Base-by-base conservation (phyloP, 2,888 invertebrate genomes). In the Elegia similella region DNA sequence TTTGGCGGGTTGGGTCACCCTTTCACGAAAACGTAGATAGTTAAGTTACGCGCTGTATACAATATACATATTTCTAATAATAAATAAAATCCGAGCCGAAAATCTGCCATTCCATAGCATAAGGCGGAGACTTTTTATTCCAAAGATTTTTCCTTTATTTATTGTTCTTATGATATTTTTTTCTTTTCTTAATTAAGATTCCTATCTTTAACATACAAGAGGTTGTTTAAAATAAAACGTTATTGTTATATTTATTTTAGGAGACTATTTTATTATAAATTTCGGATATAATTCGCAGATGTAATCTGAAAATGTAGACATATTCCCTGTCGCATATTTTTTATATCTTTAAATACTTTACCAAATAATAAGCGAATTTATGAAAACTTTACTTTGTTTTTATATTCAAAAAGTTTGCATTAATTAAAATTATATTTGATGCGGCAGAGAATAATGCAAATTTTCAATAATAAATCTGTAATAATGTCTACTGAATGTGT, bases 401-500 rank as follows among this genome's bases (percentile, higher is more conserved):
- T 38, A 38, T 38, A 34, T 38, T 38, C 0, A 38, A 38, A 32
- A 32, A 32, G 7, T 32, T 8, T 32, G 7, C 32, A 32, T 32
- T 2, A 32, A 8, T 32, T 32, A 13, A 42, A 55, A 42, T 13
- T 42, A 30, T 10, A 38, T 34, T 34, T 42, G 2, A 56, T 42
- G 34, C 50, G 10, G 48, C 12, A 38, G 46, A n/a, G 53, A 57
- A 55, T 46, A 56, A 52, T 52, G 38, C 17, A 10, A 44, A 16
- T 55, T 47, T 46, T 55, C 16, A 47, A 42, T 46, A 44, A 43
- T 52, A 59, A 57, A 42, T 57, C 62, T 61, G 59, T 62, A 61
- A 56, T 59, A 62, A 58, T 56, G 57, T 43, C 57, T 61, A 57
- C 58, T 64, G 57, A 55, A 62, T 62, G 62, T 62, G 62, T 62